Base-by-base conservation (phyloP, 1,140 invertebrate genomes). In the Drosophila setifemur region DNA sequence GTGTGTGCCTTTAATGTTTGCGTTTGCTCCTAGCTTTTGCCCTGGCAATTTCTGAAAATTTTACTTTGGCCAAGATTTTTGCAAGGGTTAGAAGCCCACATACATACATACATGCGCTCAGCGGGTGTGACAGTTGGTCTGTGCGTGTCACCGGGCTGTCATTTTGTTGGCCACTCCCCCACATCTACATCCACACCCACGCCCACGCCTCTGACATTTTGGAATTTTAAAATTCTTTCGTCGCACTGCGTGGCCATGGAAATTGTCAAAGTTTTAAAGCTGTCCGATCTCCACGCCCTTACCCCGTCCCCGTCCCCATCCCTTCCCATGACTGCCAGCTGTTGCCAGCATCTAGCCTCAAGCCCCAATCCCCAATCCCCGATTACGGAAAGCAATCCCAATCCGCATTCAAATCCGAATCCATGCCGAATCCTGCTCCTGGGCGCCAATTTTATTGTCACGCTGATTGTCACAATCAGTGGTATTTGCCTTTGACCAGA, bases 381-480 rank as follows among this genome's bases (percentile, higher is more conserved):
- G 18, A 45, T 42, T 33, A 33, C n/a, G 19, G 9, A 35, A 45
- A 28, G 23, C 44, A 31, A 42, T 43, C 25, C 68, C 29, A 35
- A 57, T 42, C 18, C 26, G 29, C 40, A 67, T 63, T 60, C 18
- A 16, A 61, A 11, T 45, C 29, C 28, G 11, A 14, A 39, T 33
- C 35, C 33, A n/a, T 33, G 31, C 19, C 29, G 43, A 35, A 48
- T 64, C 44, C 28, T 14, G 29, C 54, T 43, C 57, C 64, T 66
- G 69, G 33, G 54, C 73, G 64, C 74, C 79, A 83, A 79, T 83
- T 83, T 83, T 71, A 74, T 74, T 71, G 74, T 67, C 79, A 79
- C 74, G 74, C 79, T 85, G 79, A 83, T 83, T 83, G 79, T 85
- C 79, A 79, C 79, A 83, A 83, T 83, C 79, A 83, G 79, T 71